Evolutionary conservation across 2,888 invertebrate genomes (phyloP).

Genomic region (Yponomeuta plumbellus): DNA sequence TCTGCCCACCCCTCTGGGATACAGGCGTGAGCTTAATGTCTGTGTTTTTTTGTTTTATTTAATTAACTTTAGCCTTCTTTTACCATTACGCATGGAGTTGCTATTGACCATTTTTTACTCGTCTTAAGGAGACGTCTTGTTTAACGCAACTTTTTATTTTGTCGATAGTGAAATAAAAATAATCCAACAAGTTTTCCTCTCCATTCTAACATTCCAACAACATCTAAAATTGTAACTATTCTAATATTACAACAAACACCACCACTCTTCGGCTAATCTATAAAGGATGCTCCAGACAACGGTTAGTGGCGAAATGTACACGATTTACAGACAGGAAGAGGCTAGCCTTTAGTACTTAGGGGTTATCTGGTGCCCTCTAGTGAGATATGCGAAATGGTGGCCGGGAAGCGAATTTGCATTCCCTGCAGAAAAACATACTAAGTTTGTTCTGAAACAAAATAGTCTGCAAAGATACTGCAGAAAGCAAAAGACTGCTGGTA

Average conservation of each 20-base stretch:
- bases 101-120: no score
- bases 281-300: constrained; percentile 10
- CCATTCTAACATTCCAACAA: background rate
- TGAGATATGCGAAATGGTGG: constrained; percentile 4
- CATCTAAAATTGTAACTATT: background rate
- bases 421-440: background rate
- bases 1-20: no score
- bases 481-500: no score
- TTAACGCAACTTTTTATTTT: no score
- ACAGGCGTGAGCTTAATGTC: no score
- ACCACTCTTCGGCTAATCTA: constrained; percentile 6
- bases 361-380: constrained; percentile 10
- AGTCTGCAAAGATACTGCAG: background rate
- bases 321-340: constrained; percentile 10
- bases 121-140: no score
- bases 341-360: background rate
- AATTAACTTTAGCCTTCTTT: no score
- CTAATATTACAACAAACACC: background rate
- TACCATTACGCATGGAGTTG: no score
- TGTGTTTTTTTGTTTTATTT: no score
- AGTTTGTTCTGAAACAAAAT: background rate
- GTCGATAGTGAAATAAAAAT: no score
- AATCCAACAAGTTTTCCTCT: no score
- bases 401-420: background rate
- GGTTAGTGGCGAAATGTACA: constrained; percentile 2